These are phyloP conservation scores for Pluvialis apricaria DNA, from an alignment of 2,113 vertebrate genomes.

Conservation along the genomic window DNA sequence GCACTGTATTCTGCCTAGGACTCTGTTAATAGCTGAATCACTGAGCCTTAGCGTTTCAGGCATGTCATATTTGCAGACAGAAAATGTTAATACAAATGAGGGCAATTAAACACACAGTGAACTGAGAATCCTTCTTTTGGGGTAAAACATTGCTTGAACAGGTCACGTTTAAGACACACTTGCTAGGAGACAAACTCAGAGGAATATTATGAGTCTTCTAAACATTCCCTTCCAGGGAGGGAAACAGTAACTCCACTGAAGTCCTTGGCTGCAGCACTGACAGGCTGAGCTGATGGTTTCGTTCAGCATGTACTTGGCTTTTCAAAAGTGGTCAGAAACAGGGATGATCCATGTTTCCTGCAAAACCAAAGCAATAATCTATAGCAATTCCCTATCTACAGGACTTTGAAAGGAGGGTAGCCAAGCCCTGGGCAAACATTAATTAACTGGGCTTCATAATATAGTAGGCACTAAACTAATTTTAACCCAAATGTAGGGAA, in stretches of 20 bases:
- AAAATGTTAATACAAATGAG: constrained; percentile 15
- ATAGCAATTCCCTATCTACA: background rate
- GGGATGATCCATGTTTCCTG: background rate
- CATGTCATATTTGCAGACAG: constrained; percentile 2
- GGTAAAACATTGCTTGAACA: background rate
- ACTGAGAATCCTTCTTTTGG: background rate
- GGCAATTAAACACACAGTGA: constrained; percentile 13
- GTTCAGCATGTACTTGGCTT: background rate
- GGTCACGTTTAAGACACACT: background rate
- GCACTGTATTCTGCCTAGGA: background rate
- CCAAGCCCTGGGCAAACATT: background rate
- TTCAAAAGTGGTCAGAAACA: background rate
- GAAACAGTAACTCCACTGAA: background rate
- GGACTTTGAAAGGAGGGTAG: background rate
- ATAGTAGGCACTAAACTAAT: background rate
- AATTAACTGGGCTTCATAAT: background rate
- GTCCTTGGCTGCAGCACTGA: background rate
- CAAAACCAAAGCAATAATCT: background rate
- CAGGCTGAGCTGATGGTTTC: background rate
- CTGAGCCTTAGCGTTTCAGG: background rate
- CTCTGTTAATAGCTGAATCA: constrained; percentile 2
- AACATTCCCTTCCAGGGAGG: background rate
- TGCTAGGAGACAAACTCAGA: background rate
- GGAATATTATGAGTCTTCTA: background rate
- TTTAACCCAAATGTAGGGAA: background rate